These are phyloP conservation scores for Oligia strigilis DNA, from an alignment of 2,888 invertebrate species.

Conservation along the genomic window DNA sequence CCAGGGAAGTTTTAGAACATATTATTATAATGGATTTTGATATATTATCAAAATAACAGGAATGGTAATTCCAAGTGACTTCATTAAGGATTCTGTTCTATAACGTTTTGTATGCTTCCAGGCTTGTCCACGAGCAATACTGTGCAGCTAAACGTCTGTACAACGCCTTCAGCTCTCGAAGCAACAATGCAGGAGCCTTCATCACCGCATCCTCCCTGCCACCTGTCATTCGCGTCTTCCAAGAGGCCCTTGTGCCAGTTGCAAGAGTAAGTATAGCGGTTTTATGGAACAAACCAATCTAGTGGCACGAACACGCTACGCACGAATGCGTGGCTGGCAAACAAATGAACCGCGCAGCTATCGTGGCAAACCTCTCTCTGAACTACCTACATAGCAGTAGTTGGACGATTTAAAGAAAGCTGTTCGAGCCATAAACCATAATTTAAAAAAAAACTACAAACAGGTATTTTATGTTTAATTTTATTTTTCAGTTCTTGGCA, in stretches of 20 bases:
- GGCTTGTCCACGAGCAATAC: slow-evolving; percentile 80
- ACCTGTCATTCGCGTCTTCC: slow-evolving; percentile 61
- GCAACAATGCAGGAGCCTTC: slow-evolving; percentile 80
- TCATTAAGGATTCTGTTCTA: neutral
- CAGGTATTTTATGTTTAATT: slow-evolving; percentile 3
- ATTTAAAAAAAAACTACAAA: neutral
- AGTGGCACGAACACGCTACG: no score
- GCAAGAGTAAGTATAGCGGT: slow-evolving; percentile 72
- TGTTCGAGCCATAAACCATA: neutral
- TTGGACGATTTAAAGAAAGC: neutral
- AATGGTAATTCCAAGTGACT: neutral
- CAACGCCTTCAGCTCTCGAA: slow-evolving; percentile 72
- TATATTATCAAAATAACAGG: neutral
- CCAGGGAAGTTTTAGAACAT: neutral
- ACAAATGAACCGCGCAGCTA: neutral
- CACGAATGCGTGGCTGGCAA: neutral
- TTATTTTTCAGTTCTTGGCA: slow-evolving; percentile 74
- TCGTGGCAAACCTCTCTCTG: neutral
- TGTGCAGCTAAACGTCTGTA: slow-evolving; percentile 81
- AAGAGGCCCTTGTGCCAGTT: slow-evolving; percentile 53
- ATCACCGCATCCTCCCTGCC: slow-evolving; percentile 76
- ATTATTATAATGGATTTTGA: neutral
- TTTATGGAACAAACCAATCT: no score
- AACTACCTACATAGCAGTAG: neutral
- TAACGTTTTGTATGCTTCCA: slow-evolving; percentile 59